Conservation (phyloP, 1,140 invertebrate species). For the Cydia splendana region DNA sequence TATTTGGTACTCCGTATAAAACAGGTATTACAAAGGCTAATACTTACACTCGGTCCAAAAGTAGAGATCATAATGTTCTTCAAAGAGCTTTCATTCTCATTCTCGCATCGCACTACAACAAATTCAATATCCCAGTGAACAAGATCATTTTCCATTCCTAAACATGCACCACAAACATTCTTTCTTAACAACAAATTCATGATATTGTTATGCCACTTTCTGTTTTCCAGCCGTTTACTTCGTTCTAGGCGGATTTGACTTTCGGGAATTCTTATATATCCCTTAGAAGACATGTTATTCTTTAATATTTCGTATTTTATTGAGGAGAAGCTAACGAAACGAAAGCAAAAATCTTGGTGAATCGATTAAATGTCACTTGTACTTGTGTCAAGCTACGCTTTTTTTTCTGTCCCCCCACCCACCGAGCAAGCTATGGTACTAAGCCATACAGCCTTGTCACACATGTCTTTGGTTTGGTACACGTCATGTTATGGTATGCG, state of each 20-base stretch:
- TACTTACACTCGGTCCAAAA: constrained; percentile 23
- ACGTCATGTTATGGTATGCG: too few species aligned
- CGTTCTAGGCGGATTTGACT: neutral
- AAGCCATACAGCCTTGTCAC: neutral
- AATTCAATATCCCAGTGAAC: constrained; percentile 1
- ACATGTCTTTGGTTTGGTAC: neutral
- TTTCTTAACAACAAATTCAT: constrained; percentile 6
- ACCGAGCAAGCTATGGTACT: neutral
- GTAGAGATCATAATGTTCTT: constrained; percentile 26
- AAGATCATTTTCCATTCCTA: constrained; percentile 12
- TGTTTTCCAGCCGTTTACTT: neutral
- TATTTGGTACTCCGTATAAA: neutral
- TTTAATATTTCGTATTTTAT: neutral
- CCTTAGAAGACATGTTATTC: neutral
- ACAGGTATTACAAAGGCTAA: neutral
- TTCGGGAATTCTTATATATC: neutral
- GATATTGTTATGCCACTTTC: constrained; percentile 5
- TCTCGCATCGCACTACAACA: neutral
- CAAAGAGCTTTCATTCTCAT: constrained; percentile 4
- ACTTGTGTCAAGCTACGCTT: neutral
- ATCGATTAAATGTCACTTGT: neutral
- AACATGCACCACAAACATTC: neutral
- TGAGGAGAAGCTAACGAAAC: neutral
- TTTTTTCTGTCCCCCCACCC: neutral
- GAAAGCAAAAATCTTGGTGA: neutral